A percentile compares a stretch with the other conserved stretches of the same genome.
Conservation (phyloP, 2,797 vertebrate genomes). For the Falco biarmicus region DNA sequence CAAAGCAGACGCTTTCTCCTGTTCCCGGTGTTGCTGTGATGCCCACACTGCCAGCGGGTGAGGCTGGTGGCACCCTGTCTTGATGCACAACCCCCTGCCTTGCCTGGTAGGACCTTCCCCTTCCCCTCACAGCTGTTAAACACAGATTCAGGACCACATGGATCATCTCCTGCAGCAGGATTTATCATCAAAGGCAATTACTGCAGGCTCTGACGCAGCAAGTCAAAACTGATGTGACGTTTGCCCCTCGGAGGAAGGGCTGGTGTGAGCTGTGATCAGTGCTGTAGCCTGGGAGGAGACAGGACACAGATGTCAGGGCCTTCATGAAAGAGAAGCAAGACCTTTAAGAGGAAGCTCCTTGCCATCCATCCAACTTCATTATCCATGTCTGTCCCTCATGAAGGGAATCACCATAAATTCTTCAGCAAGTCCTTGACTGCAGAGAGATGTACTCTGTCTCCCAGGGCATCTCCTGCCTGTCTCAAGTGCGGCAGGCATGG, state of each 20-base stretch:
- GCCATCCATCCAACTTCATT: neutral
- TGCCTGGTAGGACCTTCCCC: neutral
- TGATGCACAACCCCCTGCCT: neutral
- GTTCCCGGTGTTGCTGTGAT: fast-evolving
- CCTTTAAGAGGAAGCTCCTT: neutral
- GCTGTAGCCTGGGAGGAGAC: neutral
- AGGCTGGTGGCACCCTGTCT: neutral
- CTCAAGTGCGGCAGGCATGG: neutral
- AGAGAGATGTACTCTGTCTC: neutral
- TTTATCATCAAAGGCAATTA: neutral
- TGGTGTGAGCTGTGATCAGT: fast-evolving
- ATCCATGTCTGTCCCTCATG: neutral
- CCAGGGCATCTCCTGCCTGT: neutral
- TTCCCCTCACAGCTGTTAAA: neutral
- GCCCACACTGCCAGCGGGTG: fast-evolving
- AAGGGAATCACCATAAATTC: neutral
- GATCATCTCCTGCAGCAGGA: neutral
- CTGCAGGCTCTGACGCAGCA: fast-evolving
- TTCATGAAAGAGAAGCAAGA: neutral
- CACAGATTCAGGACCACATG: neutral
- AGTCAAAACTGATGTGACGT: neutral
- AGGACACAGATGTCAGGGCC: neutral
- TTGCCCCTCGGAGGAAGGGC: neutral
- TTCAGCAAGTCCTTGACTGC: neutral
- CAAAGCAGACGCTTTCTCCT: neutral